Conservation (phyloP, 2,113 vertebrate species). For the Dasyprocta punctata region DNA sequence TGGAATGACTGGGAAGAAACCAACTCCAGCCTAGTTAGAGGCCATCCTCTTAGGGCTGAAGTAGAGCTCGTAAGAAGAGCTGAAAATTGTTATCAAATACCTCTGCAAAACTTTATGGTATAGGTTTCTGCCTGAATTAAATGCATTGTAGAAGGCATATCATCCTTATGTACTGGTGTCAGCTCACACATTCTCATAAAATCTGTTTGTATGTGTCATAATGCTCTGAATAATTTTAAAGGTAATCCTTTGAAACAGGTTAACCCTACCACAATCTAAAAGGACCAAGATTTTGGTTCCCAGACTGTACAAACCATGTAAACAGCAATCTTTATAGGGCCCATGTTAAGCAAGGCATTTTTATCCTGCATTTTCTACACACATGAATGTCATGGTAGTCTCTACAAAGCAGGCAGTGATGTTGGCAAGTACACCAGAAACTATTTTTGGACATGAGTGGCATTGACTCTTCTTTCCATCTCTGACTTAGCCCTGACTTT, state of each 20-base stretch:
- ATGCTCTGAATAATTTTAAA: not conserved
- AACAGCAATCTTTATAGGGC: not conserved
- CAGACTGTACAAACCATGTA: not conserved
- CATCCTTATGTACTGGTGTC: not conserved
- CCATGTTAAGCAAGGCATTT: not conserved
- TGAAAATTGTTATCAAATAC: not conserved
- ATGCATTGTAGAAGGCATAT: not conserved
- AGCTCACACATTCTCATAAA: not conserved
- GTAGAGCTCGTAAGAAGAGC: not conserved
- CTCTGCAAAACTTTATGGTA: not conserved
- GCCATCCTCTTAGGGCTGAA: not conserved
- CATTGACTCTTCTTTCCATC: not conserved
- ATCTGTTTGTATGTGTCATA: not conserved
- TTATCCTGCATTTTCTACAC: not conserved
- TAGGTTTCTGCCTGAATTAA: constrained; percentile 6
- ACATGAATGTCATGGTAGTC: not conserved
- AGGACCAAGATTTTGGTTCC: not conserved
- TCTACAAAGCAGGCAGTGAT: not conserved
- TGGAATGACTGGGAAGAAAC: not conserved
- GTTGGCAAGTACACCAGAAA: not conserved
- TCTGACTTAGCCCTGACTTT: not conserved
- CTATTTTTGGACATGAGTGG: not conserved
- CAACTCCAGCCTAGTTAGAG: not conserved
- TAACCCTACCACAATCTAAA: not conserved
- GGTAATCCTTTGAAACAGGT: not conserved